Evolutionary conservation across 2,888 invertebrate genomes (phyloP).

Genomic region (Hirtodrosophila alboralis): DNA sequence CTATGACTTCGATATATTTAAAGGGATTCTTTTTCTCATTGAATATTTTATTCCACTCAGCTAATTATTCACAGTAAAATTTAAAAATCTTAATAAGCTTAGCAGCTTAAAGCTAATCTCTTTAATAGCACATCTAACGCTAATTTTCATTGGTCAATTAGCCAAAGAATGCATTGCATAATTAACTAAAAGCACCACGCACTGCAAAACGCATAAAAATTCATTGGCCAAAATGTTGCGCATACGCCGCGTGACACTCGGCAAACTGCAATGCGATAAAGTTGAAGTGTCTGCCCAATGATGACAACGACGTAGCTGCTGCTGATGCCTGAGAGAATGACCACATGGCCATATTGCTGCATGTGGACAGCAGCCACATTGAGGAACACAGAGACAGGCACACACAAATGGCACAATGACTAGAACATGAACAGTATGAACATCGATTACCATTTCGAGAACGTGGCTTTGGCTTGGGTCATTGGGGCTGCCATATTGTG

Average conservation of each 20-base stretch:
- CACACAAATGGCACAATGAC: conserved; percentile 65
- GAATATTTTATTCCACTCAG: too few relatives aligned
- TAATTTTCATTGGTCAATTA: conserved; percentile 52
- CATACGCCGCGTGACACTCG: conserved; percentile 64
- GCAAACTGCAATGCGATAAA: conserved; percentile 71
- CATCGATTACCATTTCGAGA: conserved; percentile 64
- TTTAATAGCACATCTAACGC: conserved; percentile 2
- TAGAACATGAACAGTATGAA: conserved; percentile 55
- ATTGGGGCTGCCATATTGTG: conserved; percentile 61
- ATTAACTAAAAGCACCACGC: conserved; percentile 53
- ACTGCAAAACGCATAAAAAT: conserved; percentile 62
- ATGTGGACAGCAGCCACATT: conserved; percentile 30
- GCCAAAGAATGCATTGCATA: conserved; percentile 47
- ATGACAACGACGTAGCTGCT: too few relatives aligned
- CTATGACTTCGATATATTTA: too few relatives aligned
- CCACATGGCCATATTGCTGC: conserved; percentile 74
- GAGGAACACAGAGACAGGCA: conserved; percentile 62
- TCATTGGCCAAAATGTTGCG: conserved; percentile 73
- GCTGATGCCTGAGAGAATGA: too few relatives aligned
- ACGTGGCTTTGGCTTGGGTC: conserved; percentile 22
- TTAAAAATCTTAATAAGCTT: too few relatives aligned
- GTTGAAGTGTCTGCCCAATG: conserved; percentile 76
- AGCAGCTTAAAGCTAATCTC: conserved; percentile 20
- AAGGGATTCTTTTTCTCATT: too few relatives aligned
- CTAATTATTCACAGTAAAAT: too few relatives aligned